These are phyloP conservation scores for Tachysurus vachellii DNA, from an alignment of 2,113 vertebrate species.

Conservation along the genomic window DNA sequence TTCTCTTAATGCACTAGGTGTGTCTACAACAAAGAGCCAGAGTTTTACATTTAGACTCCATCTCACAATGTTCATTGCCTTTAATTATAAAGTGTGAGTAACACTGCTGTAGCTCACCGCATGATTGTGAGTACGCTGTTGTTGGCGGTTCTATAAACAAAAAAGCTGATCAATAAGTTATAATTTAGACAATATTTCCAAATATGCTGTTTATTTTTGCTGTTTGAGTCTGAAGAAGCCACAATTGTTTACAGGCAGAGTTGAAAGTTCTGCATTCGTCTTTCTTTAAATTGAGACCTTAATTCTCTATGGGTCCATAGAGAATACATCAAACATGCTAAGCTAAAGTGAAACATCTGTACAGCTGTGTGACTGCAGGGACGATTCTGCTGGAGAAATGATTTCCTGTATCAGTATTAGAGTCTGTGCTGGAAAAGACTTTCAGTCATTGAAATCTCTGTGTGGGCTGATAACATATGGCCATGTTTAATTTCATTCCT, in stretches of 20 bases:
- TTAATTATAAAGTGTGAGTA: not conserved
- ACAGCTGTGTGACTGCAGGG: not conserved
- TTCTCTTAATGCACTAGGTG: not conserved
- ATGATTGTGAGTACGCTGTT: not conserved
- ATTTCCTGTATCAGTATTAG: conserved; percentile 46
- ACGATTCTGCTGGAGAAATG: not conserved
- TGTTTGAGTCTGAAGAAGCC: not conserved
- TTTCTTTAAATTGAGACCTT: too few relatives aligned
- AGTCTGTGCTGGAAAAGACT: not conserved
- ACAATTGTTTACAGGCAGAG: not conserved
- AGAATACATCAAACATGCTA: not conserved
- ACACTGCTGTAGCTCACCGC: not conserved
- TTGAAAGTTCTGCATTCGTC: too few relatives aligned
- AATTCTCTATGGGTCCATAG: too few relatives aligned
- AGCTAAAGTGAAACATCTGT: not conserved
- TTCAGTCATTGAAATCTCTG: too few relatives aligned
- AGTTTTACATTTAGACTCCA: not conserved
- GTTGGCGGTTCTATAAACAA: not conserved
- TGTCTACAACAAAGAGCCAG: not conserved
- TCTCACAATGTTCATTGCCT: too few relatives aligned
- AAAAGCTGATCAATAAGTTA: not conserved
- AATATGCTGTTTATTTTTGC: not conserved
- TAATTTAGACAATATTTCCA: not conserved
- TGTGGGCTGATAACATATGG: not conserved
- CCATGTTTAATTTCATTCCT: not conserved